Evolutionary conservation across 2,113 vertebrate genomes (phyloP).

Genomic region (Oceanodroma tethys): DNA sequence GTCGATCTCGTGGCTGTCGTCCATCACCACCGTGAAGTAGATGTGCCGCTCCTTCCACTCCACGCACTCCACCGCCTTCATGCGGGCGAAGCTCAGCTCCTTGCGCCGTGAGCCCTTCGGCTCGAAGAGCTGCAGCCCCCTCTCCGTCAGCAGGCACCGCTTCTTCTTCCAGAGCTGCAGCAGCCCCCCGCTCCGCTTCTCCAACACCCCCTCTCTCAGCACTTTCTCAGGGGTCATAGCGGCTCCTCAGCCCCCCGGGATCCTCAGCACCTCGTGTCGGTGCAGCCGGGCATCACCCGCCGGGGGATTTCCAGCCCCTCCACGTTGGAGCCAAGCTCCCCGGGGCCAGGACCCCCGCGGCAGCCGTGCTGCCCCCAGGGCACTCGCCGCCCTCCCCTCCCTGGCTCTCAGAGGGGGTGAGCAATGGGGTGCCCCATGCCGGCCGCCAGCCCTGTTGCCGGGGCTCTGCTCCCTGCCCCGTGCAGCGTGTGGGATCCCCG

Average conservation of each 20-base stretch:
- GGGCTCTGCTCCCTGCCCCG: background rate
- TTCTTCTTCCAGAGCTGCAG: conserved; percentile 95
- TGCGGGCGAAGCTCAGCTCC: conserved; percentile 86
- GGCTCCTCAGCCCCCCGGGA: background rate
- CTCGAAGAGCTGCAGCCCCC: conserved; percentile 83
- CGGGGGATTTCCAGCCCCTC: background rate
- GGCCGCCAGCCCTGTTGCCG: background rate
- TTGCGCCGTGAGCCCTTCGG: conserved; percentile 78
- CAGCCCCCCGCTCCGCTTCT: conserved; percentile 92
- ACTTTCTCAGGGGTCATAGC: conserved; percentile 78
- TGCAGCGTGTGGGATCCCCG: conserved; percentile 35
- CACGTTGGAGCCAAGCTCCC: background rate
- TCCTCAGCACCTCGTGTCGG: background rate
- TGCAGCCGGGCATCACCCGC: background rate
- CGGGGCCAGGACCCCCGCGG: background rate
- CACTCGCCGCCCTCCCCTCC: fast-evolving
- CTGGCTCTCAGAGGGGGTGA: background rate
- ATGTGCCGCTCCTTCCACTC: conserved; percentile 88
- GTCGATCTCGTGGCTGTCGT: conserved; percentile 87
- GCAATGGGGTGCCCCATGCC: background rate
- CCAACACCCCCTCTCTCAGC: conserved; percentile 86
- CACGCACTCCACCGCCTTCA: conserved; percentile 92
- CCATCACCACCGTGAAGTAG: conserved; percentile 93
- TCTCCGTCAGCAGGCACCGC: conserved; percentile 87
- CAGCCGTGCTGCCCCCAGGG: background rate